Base-by-base conservation (phyloP, 2,888 invertebrate species). In the Dinocampus coccinellae region DNA sequence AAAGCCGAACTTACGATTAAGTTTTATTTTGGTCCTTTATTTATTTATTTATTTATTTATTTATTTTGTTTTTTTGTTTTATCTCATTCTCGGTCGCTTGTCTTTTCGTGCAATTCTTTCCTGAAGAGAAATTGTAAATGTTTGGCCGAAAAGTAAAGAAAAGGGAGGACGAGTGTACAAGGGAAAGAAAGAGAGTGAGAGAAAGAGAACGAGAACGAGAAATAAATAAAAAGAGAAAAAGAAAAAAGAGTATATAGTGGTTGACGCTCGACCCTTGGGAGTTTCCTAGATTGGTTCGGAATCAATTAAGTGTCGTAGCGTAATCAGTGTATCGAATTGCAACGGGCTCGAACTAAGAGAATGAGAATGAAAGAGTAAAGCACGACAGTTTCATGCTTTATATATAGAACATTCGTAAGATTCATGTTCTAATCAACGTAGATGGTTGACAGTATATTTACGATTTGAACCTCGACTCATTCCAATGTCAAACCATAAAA, bases 361-460 rank as follows among this genome's bases (percentile, higher is more conserved):
- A 55, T 55, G 26, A 24, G 11, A 55, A n/a, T 26, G 55, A 24
- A 13, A 55, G 24, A 55, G 55, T 20, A 55, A 33, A 16, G 16
- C 13, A 2, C 2, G 16, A 20, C 16, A 33, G 55, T 26, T 55
- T 11, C 3, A 58, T 34, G 13, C 16, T 58, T 33, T 58, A 58
- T 58, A n/a, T n/a, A 58, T 58, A 9, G 34, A n/a, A 33, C 20
- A 20, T 10, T 72, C 64, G 76, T 78, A 82, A 84, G 84, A 85
- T 85, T 85, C 84, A 85, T 84, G 81, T 83, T 82, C 85, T 83
- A 85, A 85, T 85, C 85, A 85, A 83, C 82, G 83, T 75, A 73
- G 77, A 77, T 80, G 79, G 78, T 78, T 81, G 20, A 47, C 47
- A 47, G 47, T 47, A 81, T 86, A 87, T 86, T 87, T 86, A 86